Conservation (phyloP, 92 coral and sea anemone species). For the Bergia puertoricense region DNA sequence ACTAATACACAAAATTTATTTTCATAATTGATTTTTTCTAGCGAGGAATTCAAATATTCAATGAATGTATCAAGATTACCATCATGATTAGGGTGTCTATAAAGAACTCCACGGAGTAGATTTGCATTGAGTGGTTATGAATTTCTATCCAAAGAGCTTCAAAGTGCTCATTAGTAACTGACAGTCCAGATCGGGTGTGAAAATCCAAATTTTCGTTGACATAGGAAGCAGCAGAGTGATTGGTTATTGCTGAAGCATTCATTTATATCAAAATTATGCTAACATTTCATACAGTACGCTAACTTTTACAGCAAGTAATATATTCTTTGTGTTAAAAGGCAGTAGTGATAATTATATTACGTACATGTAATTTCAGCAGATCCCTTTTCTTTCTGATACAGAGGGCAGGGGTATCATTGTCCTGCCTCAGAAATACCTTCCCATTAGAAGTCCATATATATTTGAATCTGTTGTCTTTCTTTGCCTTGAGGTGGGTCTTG, state of each 20-base stretch:
- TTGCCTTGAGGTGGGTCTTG: slow-evolving; percentile 45
- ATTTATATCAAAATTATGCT: neutral
- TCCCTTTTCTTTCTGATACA: slow-evolving; percentile 25
- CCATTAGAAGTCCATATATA: slow-evolving; percentile 46
- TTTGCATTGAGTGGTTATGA: too few relatives aligned
- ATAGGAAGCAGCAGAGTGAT: too few relatives aligned
- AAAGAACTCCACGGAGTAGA: too few relatives aligned
- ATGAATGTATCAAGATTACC: too few relatives aligned
- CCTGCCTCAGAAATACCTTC: slow-evolving; percentile 41
- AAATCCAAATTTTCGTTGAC: too few relatives aligned
- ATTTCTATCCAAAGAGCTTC: too few relatives aligned
- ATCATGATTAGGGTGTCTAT: too few relatives aligned
- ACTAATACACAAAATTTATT: slow-evolving; percentile 54
- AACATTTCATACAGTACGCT: neutral
- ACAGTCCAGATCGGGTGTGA: too few relatives aligned
- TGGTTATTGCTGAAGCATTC: slow-evolving; percentile 23
- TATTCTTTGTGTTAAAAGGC: too few relatives aligned
- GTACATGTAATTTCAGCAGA: neutral
- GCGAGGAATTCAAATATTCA: neutral
- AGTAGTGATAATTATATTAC: too few relatives aligned
- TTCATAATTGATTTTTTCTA: slow-evolving; percentile 33
- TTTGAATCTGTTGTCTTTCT: slow-evolving; percentile 44
- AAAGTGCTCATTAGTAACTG: too few relatives aligned
- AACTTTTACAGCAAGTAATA: neutral
- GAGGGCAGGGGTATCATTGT: neutral